Conservation (phyloP, 2,113 vertebrate species). For the Potamarius usumacintae region DNA sequence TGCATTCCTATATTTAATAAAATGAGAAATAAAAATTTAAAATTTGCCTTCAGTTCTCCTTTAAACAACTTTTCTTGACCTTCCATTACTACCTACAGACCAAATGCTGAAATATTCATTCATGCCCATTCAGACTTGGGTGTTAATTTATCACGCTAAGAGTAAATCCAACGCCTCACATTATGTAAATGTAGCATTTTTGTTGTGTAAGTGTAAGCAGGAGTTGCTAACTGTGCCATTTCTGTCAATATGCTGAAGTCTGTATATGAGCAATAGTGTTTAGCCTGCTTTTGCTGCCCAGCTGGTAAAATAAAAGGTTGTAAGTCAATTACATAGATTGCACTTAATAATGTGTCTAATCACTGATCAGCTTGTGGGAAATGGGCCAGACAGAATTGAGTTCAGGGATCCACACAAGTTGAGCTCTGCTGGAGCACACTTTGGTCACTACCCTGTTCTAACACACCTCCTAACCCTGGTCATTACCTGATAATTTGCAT, state of each 20-base stretch:
- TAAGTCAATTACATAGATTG: conserved; percentile 8
- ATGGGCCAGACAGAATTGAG: background rate
- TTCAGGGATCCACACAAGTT: background rate
- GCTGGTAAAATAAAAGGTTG: conserved; percentile 12
- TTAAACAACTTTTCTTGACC: background rate
- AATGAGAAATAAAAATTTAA: no score
- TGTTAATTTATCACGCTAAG: background rate
- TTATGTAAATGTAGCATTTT: background rate
- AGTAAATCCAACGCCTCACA: background rate
- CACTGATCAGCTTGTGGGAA: conserved; percentile 6
- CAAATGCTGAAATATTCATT: background rate
- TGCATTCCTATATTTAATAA: no score
- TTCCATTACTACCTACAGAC: background rate
- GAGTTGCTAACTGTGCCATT: conserved; percentile 13
- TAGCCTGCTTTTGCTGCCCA: conserved; percentile 4
- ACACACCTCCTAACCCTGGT: background rate
- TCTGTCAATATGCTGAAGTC: background rate
- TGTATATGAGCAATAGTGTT: background rate
- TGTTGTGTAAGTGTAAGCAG: background rate
- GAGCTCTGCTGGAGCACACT: background rate
- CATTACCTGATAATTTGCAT: background rate
- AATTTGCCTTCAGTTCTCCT: background rate
- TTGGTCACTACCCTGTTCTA: background rate
- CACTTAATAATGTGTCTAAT: background rate
- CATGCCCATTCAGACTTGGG: background rate